A percentile compares a stretch with the other conserved stretches of the same genome.
Conservation (phyloP, 2,888 invertebrate genomes). For the Standfussiana lucernea region DNA sequence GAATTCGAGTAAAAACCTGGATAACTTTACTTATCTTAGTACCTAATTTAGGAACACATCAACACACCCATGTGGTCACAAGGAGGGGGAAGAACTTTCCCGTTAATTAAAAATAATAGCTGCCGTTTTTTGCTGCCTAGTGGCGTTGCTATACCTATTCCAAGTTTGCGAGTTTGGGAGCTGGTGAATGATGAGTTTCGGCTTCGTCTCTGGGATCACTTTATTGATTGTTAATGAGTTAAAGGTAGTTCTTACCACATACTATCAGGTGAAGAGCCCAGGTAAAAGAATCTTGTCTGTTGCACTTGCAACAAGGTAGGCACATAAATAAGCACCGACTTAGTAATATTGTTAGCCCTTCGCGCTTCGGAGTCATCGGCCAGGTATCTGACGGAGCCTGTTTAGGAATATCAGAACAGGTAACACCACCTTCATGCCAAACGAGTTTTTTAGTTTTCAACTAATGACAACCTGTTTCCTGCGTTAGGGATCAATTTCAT, state of each 20-base stretch:
- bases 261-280: neutral
- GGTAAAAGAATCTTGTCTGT: neutral
- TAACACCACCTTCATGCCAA: conserved; percentile 19
- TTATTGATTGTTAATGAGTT: neutral
- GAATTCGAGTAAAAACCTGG: neutral
- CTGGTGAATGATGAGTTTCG: neutral
- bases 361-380: conserved; percentile 20
- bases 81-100: neutral
- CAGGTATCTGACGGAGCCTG: conserved; percentile 25
- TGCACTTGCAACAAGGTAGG: neutral
- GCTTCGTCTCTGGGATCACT: neutral
- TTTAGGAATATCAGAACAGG: conserved; percentile 33
- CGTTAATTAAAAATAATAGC: neutral
- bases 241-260: neutral
- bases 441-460: conserved; percentile 22
- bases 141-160: neutral
- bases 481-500: neutral
- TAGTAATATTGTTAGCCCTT: neutral
- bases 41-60: neutral
- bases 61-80: neutral
- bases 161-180: neutral
- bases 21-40: neutral
- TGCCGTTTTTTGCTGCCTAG: neutral
- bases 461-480: conserved; percentile 23
- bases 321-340: neutral